Evolutionary conservation across 2,797 vertebrate genomes (phyloP), one percentile per base, ranked within the genome.

Genomic region (Sphenopsis melanotis): DNA sequence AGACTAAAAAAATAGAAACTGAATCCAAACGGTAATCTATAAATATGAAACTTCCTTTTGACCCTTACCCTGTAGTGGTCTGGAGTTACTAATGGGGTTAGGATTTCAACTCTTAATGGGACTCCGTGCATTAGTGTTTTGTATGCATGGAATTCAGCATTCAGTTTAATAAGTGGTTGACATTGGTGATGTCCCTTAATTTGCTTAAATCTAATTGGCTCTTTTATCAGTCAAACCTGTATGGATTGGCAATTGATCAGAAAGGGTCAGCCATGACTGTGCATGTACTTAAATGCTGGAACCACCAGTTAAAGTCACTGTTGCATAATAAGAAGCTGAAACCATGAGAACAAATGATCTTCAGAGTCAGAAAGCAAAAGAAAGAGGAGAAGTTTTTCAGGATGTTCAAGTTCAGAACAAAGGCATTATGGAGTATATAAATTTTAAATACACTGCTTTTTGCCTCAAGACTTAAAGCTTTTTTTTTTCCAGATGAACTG

Each of bases 391-490:
- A 98, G 97, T 99, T 99, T 98, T 98, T 96, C 97, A 96, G 98
- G 96, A 97, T 98, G 98, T 98, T 99, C 99, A 99, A 99, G 99
- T 99, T 99, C 99, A 99, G 99, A 99, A 99, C 99, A 99, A 99
- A 99, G 99, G 98, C 99, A 98, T 98, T 98, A 98, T 98, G 96
- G 98, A 99, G 98, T 97, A 89, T 99, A 99, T 99, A 99, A 99
- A 99, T 99, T 99, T 99, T 99, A 99, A 99, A 99, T 99, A 99
- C 98, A 98, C 98, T 98, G 98, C 98, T 97, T 99, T 99, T 99
- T 98, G 98, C 99, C 99, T 98, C 98, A 98, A 99, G 99, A 98
- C 99, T 99, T 98, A 98, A 98, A 98, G 98, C 98, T 98, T 99
- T 98, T 83, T 84, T 69, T 98, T 98, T 97, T 97, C 76, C 96